Evolutionary conservation across 2,113 vertebrate species (phyloP), one percentile per base, ranked within the genome.

Genomic region (Pteropus alecto): DNA sequence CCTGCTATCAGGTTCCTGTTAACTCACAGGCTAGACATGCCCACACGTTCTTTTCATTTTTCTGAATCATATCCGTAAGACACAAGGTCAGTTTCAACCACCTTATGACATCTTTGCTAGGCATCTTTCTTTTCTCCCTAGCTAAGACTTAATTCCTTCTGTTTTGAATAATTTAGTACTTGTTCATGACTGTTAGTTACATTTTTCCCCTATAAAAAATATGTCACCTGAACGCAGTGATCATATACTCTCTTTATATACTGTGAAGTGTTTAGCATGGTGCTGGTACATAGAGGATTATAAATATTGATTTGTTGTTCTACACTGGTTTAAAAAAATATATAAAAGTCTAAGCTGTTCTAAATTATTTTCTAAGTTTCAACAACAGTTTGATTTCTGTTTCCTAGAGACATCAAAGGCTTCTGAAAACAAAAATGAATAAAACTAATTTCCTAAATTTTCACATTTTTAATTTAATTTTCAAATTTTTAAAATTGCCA

Each of bases 341-440:
- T 19, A 35, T 74, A 11, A 33, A 70, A 82, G 28, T 68, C 38
- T 51, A 85, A 94, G n/a, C 26, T 24, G 5, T 21, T 89, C 5
- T 65, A 67, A 89, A 48, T 95, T 60, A 87, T 93, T 94, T 91
- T 85, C 56, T 90, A 84, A 92, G 38, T 87, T 71, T 56, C 10
- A 16, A 65, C 5, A 90, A n/a, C n/a, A 90, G 7, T 65, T 95
- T 89, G 28, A 65, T 77, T 95, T 94, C 46, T 58, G n/a, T 92
- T 92, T 86, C 38, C 24, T 30, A 13, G 67, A 94, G 54, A 87
- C 30, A 73, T 38, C 85, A 90, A 68, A 90, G 35, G 7, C 46
- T 95, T 73, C 26, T 86, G 30, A 93, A 70, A 48, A 76, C 6
- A 88, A 70, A 96, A 93, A 48, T 8, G 7, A 94, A 65, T 83